phyloP scores from a whole-genome alignment of 1,140 invertebrate species.

The Pectinophora gossypiella region DNA sequence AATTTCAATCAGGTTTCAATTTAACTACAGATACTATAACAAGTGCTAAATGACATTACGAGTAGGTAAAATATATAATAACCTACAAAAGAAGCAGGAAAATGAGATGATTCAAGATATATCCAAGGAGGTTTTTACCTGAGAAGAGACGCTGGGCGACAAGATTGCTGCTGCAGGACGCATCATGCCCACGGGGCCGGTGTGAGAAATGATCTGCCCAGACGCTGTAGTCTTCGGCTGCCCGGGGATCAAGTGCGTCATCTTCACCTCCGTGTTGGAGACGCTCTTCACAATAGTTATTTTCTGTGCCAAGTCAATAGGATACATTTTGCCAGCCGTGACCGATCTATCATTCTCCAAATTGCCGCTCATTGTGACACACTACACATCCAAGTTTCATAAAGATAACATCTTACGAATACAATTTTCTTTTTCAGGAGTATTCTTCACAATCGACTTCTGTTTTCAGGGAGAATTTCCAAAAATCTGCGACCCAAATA shows the following conservation, averaged over 20 bases:
- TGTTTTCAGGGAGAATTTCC: neutral
- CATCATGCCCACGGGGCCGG: slow-evolving; percentile 49
- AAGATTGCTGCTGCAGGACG: slow-evolving; percentile 61
- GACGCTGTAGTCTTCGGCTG: slow-evolving; percentile 48
- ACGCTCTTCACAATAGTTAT: slow-evolving; percentile 70
- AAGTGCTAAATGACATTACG: too few species aligned
- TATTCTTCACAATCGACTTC: neutral
- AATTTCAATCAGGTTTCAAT: too few species aligned
- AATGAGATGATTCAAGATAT: too few species aligned
- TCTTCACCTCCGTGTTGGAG: slow-evolving; percentile 61
- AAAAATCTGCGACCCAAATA: slow-evolving; percentile 5
- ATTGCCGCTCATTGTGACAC: slow-evolving; percentile 55
- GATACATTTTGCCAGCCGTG: slow-evolving; percentile 67
- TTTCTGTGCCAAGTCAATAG: slow-evolving; percentile 70
- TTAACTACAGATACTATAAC: too few species aligned
- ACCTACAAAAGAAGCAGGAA: too few species aligned
- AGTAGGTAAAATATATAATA: too few species aligned
- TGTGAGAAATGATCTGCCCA: slow-evolving; percentile 50
- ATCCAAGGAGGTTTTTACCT: too few species aligned
- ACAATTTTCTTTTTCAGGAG: neutral
- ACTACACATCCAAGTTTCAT: neutral
- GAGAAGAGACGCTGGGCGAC: slow-evolving; percentile 52
- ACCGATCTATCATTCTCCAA: slow-evolving; percentile 63
- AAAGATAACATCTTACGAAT: neutral
- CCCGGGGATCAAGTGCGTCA: slow-evolving; percentile 58